Conservation (phyloP, 2,113 vertebrate genomes). For the Porphyrio hochstetteri region DNA sequence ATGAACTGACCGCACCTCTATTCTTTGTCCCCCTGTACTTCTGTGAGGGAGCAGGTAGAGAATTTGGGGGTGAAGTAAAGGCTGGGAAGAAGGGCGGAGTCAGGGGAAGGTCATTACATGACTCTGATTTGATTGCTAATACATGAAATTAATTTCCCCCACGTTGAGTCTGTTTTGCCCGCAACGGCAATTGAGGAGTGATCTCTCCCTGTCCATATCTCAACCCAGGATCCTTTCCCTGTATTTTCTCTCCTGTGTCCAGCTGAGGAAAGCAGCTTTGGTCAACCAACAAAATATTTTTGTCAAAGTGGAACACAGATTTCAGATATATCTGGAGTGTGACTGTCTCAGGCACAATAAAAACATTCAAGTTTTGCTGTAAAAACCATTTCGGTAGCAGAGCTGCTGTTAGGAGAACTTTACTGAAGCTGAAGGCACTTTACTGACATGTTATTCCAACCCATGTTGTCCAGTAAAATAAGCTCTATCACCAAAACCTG, state of each 20-base stretch:
- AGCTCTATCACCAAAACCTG: not conserved
- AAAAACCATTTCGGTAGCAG: not conserved
- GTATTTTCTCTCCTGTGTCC: not conserved
- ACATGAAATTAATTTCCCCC: not conserved
- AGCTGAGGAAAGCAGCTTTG: not conserved
- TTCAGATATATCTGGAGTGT: not conserved
- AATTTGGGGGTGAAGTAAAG: not conserved
- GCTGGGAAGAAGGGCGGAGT: not conserved
- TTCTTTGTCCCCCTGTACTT: too few relatives aligned
- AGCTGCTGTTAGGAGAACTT: not conserved
- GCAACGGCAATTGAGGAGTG: too few relatives aligned
- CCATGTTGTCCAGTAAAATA: not conserved
- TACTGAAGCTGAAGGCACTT: not conserved
- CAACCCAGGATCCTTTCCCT: not conserved
- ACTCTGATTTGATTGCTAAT: not conserved
- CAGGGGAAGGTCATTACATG: too few relatives aligned
- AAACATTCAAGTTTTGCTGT: not conserved
- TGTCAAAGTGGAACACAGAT: not conserved
- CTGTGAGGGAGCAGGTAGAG: not conserved
- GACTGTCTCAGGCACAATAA: not conserved
- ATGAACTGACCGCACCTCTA: too few relatives aligned
- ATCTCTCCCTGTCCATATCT: not conserved
- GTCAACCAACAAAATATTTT: not conserved
- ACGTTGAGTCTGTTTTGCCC: not conserved
- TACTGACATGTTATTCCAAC: not conserved